Evolutionary conservation across 2,797 vertebrate species (phyloP).

Genomic region (Cichlasoma orientale): DNA sequence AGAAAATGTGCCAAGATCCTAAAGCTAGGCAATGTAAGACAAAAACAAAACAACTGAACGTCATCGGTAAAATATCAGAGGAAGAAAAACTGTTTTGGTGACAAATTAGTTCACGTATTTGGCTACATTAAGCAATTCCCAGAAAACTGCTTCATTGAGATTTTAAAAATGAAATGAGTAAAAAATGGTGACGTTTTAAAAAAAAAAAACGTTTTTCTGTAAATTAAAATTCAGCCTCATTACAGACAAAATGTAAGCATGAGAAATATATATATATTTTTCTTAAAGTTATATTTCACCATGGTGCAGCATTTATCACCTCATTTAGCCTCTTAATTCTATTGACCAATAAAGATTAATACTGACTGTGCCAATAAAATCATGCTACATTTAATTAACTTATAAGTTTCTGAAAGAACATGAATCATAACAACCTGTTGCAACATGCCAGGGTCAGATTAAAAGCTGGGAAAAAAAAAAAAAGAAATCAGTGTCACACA

Average conservation of each 20-base stretch:
- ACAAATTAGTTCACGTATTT: constrained; percentile 20
- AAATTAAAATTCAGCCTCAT: constrained; percentile 11
- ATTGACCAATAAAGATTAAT: neutral
- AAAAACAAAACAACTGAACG: neutral
- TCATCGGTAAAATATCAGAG: neutral
- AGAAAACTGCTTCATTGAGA: constrained; percentile 14
- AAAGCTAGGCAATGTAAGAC: neutral
- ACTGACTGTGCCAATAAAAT: neutral
- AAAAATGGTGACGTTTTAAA: neutral
- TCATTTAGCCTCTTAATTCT: neutral
- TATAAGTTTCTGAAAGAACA: neutral
- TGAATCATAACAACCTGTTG: neutral
- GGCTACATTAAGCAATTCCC: constrained; percentile 9
- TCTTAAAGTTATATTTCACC: neutral
- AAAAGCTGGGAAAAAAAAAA: neutral
- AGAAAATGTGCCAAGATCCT: neutral
- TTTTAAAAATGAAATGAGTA: neutral
- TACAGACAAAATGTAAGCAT: neutral
- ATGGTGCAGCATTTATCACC: constrained; percentile 11
- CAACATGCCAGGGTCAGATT: neutral
- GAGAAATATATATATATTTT: neutral
- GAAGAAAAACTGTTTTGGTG: constrained; percentile 10
- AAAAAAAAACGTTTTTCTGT: neutral
- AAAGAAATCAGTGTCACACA: neutral
- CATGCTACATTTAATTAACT: neutral